phyloP scores from a whole-genome alignment of 2,797 vertebrate species.

The Periparus ater region DNA sequence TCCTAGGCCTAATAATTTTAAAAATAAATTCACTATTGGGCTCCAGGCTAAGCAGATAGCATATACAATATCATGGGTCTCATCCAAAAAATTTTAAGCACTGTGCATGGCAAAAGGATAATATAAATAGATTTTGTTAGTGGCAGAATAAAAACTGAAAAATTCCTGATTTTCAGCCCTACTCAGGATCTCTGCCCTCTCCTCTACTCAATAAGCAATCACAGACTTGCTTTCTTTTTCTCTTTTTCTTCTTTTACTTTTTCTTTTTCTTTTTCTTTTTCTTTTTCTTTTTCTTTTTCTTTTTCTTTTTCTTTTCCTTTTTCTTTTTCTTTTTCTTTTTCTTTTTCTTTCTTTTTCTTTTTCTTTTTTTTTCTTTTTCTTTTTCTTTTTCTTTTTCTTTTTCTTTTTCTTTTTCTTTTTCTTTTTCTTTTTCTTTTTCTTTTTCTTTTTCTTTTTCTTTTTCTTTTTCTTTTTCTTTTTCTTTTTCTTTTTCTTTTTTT shows the following conservation, averaged over 20 bases:
- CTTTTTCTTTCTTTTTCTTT: no score
- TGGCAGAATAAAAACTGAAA: not conserved
- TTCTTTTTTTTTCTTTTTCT: no score
- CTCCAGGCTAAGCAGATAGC: not conserved
- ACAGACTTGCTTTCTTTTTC: not conserved
- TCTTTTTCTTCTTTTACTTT: not conserved
- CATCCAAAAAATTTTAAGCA: not conserved
- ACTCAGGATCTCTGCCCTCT: not conserved
- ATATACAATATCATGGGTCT: fast-evolving
- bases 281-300: not conserved
- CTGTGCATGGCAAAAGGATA: not conserved
- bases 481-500: not conserved
- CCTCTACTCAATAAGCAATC: not conserved
- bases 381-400: fast-evolving
- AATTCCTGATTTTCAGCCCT: not conserved
- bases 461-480: no score
- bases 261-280: no score
- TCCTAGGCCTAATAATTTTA: not conserved
- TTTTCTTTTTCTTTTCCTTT: no score
- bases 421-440: no score
- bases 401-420: fast-evolving
- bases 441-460: no score
- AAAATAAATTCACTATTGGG: not conserved
- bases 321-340: no score
- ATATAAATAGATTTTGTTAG: not conserved